Percentiles rank a stretch among this genome's conserved stretches.
Evolutionary conservation across 2,888 invertebrate species (phyloP).

Genomic region (Diaphora mendica): DNA sequence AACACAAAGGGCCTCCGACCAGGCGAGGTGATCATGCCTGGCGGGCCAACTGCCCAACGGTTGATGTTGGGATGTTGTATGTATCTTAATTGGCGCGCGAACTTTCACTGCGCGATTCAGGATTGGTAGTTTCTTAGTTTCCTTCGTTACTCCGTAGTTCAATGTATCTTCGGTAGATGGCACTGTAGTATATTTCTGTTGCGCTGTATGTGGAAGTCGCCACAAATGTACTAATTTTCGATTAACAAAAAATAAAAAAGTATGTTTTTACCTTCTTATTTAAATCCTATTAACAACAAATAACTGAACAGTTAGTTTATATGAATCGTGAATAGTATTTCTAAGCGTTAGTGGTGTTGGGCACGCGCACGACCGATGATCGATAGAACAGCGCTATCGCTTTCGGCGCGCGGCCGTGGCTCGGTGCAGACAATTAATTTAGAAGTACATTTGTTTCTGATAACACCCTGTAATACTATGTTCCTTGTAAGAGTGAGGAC

Average conservation of each 20-base stretch:
- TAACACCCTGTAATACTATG: conserved; percentile 48
- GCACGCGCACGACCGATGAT: conserved; percentile 50
- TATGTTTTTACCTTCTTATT: background rate
- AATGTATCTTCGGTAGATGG: too few species aligned
- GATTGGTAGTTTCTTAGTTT: too few species aligned
- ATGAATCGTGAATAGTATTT: conserved; percentile 44
- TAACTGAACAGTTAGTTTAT: conserved; percentile 43
- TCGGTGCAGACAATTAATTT: conserved; percentile 52
- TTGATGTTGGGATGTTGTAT: too few species aligned
- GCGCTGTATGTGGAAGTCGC: too few species aligned
- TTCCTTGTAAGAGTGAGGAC: conserved; percentile 39
- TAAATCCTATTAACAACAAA: conserved; percentile 15
- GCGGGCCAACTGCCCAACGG: too few species aligned
- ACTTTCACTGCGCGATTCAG: too few species aligned
- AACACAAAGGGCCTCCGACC: too few species aligned
- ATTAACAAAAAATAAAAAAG: background rate
- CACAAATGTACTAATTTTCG: too few species aligned
- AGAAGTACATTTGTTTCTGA: conserved; percentile 52
- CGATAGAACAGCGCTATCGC: conserved; percentile 51
- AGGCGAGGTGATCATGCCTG: too few species aligned
- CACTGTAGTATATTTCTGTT: too few species aligned
- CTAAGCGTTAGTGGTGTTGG: conserved; percentile 1
- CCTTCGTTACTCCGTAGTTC: too few species aligned
- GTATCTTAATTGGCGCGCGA: too few species aligned
- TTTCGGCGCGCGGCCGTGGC: conserved; percentile 43